Base-by-base conservation (phyloP, 1,140 invertebrate species). In the Cyclina sinensis region DNA sequence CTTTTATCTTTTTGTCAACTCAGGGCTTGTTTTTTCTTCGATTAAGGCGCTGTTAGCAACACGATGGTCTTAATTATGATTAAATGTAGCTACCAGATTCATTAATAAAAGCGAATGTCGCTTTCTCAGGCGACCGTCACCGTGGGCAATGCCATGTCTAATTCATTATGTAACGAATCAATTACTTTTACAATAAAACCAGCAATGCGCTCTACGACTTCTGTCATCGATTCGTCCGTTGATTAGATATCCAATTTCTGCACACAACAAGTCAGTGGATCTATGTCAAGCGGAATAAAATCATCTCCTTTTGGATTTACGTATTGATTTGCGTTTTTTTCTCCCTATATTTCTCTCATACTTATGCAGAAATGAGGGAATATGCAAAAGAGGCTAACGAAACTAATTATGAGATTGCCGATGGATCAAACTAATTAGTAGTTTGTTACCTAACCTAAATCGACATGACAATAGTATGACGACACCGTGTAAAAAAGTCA, bases 221-320 rank as follows among this genome's bases (percentile, higher is more conserved):
- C 65, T 70, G 16, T 70, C 65, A 70, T 70, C 32, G 32, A 70
- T 70, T 39, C 65, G 37, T 16, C 65, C 32, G 5, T 65, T 70
- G 24, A 70, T 37, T 70, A 21, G 4, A 12, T 35, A 37, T 37
- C 32, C 3, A 18, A 65, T 30, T 70, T 70, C 30, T 70, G 32
- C 18, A 24, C 21, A 57, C 54, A 57, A 21, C 54, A 57, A 57
- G 54, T 57, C 54, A 57, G 27, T 16, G 32, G 18, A 37, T 70
- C 14, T 37, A n/a, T 70, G 35, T 70, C 65, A 70, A 70, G 37
- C 32, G 32, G 32, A 70, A 70, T 7, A 43, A 35, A 70, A 37
- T 16, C 65, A 70, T 70, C 65, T 70, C 65, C 65, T 70, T 27
- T 70, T 37, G 12, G 27, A 70, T 70, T 70, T 37, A 24, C 65